Conservation (phyloP, 2,113 vertebrate species). For the Mionectes macconnelli region DNA sequence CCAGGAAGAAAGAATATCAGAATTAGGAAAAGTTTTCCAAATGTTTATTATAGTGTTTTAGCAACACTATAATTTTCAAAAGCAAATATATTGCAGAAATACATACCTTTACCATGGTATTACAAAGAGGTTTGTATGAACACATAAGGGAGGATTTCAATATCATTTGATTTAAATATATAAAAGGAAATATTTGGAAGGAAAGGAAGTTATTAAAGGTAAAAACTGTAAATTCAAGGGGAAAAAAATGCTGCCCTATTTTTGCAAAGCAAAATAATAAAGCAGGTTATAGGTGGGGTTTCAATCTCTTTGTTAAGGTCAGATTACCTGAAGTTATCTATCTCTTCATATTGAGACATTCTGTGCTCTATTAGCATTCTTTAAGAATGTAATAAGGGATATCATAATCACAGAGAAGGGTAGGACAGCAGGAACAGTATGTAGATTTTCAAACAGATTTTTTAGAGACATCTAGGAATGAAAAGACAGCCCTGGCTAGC, state of each 20-base stretch:
- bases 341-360: background rate
- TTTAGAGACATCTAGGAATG: background rate
- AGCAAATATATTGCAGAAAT: background rate
- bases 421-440: background rate
- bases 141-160: background rate
- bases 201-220: background rate
- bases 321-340: background rate
- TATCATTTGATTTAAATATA: background rate
- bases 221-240: background rate
- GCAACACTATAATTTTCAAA: background rate
- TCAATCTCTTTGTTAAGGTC: background rate
- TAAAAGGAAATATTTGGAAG: background rate
- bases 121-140: background rate
- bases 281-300: background rate
- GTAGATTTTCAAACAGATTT: background rate
- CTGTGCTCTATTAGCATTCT: background rate
- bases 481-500: background rate
- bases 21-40: background rate
- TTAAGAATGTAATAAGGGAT: background rate
- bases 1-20: background rate
- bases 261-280: background rate
- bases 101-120: background rate
- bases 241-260: background rate
- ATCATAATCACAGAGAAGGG: background rate
- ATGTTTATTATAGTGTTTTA: background rate